A percentile compares a stretch with the other conserved stretches of the same genome.
These are phyloP conservation scores for Manacus vitellinus DNA, from an alignment of 2,113 vertebrate species.

Conservation along the genomic window DNA sequence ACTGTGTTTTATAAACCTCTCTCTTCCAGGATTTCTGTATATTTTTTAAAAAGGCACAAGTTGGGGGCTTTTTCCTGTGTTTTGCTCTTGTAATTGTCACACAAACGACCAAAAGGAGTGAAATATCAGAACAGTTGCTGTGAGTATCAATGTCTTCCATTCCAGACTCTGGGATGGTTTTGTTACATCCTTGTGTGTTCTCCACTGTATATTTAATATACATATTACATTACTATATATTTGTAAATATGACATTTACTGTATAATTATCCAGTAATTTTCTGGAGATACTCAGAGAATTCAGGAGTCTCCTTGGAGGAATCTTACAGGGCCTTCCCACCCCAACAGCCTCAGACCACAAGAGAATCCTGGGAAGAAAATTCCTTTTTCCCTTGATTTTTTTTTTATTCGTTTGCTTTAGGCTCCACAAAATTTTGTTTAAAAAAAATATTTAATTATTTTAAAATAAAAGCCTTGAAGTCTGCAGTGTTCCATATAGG, in stretches of 20 bases:
- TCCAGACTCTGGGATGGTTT: neutral
- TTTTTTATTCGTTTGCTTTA: neutral
- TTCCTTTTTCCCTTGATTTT: neutral
- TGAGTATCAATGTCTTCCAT: rapidly evolving
- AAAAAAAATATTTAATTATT: neutral
- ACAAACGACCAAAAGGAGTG: neutral
- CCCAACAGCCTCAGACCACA: neutral
- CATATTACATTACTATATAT: neutral
- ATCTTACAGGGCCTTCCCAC: neutral
- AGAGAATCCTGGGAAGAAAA: neutral
- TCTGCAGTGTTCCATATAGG: neutral
- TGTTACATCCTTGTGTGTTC: neutral
- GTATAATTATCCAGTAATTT: neutral
- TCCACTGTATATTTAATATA: neutral
- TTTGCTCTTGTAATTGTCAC: neutral
- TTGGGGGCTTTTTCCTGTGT: neutral
- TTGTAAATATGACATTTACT: neutral
- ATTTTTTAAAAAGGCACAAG: neutral
- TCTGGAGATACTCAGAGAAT: neutral
- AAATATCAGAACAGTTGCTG: neutral
- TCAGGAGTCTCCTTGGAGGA: neutral
- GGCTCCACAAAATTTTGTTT: neutral
- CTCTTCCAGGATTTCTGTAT: neutral
- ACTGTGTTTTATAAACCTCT: neutral
- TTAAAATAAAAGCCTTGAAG: neutral